A percentile compares a stretch with the other conserved stretches of the same genome.
Conservation (phyloP, 2,797 vertebrate species). For the Micrastur ruficollis region DNA sequence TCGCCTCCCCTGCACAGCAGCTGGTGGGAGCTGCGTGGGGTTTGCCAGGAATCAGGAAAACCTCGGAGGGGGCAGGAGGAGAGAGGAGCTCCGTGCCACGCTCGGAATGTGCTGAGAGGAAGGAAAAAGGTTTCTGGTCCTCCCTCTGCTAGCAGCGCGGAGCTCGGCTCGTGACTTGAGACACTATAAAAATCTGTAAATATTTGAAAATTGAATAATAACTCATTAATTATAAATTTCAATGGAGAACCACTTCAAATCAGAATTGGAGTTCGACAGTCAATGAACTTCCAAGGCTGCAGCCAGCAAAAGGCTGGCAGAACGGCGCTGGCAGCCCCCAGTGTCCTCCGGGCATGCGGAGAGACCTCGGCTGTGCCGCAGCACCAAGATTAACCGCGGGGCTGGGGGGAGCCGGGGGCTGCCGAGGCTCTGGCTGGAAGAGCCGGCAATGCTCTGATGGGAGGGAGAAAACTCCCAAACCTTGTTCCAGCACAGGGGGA, state of each 20-base stretch:
- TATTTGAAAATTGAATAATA: conserved; percentile 6
- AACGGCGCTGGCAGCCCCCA: background rate
- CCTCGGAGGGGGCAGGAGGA: background rate
- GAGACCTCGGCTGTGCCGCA: background rate
- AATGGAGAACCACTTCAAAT: conserved; percentile 35
- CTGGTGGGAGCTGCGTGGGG: rapidly evolving
- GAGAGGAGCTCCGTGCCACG: background rate
- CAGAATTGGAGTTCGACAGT: background rate
- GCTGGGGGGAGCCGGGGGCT: background rate
- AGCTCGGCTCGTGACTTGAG: background rate
- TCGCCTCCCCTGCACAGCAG: background rate
- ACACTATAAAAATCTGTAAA: background rate
- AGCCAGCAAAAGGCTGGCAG: background rate
- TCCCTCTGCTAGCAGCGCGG: background rate
- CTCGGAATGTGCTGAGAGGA: background rate
- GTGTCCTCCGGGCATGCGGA: rapidly evolving
- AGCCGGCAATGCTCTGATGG: rapidly evolving
- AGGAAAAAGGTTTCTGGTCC: background rate
- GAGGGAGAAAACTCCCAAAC: background rate
- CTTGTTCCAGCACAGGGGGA: background rate
- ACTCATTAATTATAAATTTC: conserved; percentile 2
- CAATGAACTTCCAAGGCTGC: background rate
- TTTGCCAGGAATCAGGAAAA: rapidly evolving
- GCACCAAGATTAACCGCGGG: background rate
- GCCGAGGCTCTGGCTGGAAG: background rate